A percentile compares a stretch with the other conserved stretches of the same genome.
Evolutionary conservation across 2,113 vertebrate species (phyloP).

Genomic region (Antechinus stuartii): DNA sequence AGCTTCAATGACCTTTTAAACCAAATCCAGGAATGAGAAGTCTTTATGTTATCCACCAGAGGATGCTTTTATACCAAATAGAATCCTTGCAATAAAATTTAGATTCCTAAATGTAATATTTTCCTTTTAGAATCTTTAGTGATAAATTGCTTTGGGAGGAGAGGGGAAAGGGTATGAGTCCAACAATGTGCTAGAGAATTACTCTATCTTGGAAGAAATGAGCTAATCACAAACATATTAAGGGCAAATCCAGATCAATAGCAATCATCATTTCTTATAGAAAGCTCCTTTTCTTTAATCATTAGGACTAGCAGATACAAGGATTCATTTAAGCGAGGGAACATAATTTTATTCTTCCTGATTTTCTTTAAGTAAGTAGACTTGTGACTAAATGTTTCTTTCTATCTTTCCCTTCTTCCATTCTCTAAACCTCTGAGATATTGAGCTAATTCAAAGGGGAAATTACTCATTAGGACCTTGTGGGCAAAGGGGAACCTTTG

Average conservation of each 20-base stretch:
- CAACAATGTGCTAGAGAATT: conserved; percentile 11
- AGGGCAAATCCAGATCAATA: conserved; percentile 21
- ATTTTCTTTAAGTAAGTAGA: background rate
- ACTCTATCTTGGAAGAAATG: conserved; percentile 31
- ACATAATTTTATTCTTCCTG: background rate
- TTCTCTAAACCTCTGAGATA: background rate
- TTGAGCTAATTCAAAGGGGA: background rate
- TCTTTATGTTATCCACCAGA: background rate
- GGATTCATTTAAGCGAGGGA: background rate
- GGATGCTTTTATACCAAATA: background rate
- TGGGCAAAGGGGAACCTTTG: background rate
- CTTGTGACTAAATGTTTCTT: background rate
- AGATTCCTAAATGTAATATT: background rate
- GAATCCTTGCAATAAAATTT: conserved; percentile 54
- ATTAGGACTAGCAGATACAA: conserved; percentile 15
- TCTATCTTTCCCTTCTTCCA: background rate
- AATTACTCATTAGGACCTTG: background rate
- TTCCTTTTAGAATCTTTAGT: conserved; percentile 10
- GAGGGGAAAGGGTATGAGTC: conserved; percentile 6
- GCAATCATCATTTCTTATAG: conserved; percentile 26
- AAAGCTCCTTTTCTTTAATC: background rate
- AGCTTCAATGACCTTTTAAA: background rate
- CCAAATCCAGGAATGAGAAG: background rate
- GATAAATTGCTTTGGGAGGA: conserved; percentile 34
- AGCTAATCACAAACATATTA: conserved; percentile 19